Evolutionary conservation across 2,888 invertebrate species (phyloP).

Genomic region (Drosophila nr. perissopoda): DNA sequence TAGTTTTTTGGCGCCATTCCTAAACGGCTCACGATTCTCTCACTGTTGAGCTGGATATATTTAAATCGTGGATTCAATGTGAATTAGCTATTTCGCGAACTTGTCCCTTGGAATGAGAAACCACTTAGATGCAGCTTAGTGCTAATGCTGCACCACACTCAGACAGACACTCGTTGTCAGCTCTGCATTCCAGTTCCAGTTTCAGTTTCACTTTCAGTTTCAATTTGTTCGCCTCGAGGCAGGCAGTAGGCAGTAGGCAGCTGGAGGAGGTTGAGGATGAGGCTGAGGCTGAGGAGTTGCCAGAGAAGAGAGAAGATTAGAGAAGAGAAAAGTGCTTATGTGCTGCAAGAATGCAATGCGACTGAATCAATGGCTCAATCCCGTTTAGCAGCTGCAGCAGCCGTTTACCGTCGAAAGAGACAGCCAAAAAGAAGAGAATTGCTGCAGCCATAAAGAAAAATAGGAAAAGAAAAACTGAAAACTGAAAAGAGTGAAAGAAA

Average conservation of each 20-base stretch:
- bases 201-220: neutral
- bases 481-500: constrained; percentile 28
- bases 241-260: neutral
- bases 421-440: constrained; percentile 3
- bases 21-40: neutral
- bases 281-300: neutral
- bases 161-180: constrained; percentile 45
- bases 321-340: constrained; percentile 9
- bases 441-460: constrained; percentile 60
- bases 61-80: neutral
- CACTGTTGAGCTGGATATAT: neutral
- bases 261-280: neutral
- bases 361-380: constrained; percentile 51
- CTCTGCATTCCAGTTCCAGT: constrained; percentile 25
- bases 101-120: neutral
- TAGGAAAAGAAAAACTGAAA: neutral
- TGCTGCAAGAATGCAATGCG: constrained; percentile 38
- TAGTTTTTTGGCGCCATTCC: neutral
- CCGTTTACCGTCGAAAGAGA: constrained; percentile 28
- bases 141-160: neutral
- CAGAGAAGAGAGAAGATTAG: neutral
- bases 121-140: neutral
- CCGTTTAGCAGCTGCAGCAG: constrained; percentile 37
- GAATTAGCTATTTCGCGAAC: neutral
- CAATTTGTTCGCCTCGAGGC: neutral